phyloP scores from a whole-genome alignment of 2,797 vertebrate genomes.

The Odontamblyopus lacepedii region DNA sequence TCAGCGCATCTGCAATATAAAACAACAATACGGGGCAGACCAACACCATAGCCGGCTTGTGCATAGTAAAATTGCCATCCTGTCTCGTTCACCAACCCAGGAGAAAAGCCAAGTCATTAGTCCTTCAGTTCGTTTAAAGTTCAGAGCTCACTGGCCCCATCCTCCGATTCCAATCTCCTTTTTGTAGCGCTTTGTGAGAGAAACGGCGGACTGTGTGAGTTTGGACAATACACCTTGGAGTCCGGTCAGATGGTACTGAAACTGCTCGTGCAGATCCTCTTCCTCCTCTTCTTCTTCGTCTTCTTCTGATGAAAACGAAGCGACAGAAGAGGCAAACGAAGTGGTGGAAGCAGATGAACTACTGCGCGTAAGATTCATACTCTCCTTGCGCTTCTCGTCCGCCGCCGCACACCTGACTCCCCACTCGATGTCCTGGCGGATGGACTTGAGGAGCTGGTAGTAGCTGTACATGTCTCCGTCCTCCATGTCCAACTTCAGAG shows the following conservation, averaged over 20 bases:
- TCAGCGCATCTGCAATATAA: constrained; percentile 55
- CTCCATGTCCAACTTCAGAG: constrained; percentile 67
- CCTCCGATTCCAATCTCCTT: constrained; percentile 91
- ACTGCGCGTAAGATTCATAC: constrained; percentile 72
- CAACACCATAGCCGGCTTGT: constrained; percentile 38
- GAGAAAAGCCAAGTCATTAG: constrained; percentile 9
- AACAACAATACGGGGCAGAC: constrained; percentile 42
- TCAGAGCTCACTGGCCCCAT: constrained; percentile 83
- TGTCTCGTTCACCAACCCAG: constrained; percentile 21
- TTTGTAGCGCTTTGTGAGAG: constrained; percentile 94
- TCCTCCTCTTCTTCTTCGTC: constrained; percentile 74
- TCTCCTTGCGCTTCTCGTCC: constrained; percentile 77
- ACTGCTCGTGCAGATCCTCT: constrained; percentile 90
- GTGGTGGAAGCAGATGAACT: constrained; percentile 61
- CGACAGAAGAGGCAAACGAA: constrained; percentile 50
- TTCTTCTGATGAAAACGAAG: constrained; percentile 59
- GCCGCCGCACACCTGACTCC: constrained; percentile 82
- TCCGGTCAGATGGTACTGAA: constrained; percentile 92
- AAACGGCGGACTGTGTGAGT: constrained; percentile 91
- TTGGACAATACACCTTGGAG: constrained; percentile 92
- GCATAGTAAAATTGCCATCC: constrained; percentile 29
- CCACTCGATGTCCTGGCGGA: constrained; percentile 95
- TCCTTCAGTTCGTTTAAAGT: not conserved
- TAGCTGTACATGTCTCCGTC: constrained; percentile 94
- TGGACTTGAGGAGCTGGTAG: constrained; percentile 94